Evolutionary conservation across 2,888 invertebrate species (phyloP).

Genomic region (Tuta absoluta): DNA sequence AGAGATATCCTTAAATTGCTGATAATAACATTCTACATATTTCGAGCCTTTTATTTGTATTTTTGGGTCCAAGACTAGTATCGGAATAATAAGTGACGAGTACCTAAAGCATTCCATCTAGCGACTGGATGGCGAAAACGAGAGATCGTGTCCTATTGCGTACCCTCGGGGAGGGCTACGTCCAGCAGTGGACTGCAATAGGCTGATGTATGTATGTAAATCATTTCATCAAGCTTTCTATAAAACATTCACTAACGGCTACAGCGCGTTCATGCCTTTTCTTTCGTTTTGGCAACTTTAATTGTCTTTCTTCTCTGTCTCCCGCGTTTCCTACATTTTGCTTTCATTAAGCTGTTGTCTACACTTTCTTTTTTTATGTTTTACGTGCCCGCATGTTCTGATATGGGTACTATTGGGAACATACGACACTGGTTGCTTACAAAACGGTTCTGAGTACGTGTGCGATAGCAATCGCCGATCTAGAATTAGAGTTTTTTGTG

Average conservation of each 20-base stretch:
- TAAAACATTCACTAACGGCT: slow-evolving; percentile 21
- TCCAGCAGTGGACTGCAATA: too few relatives aligned
- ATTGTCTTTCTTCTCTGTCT: slow-evolving; percentile 17
- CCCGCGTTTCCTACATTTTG: neutral
- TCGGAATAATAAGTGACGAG: too few relatives aligned
- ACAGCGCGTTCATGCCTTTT: neutral
- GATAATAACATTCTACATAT: too few relatives aligned
- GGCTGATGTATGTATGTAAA: neutral
- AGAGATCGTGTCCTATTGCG: too few relatives aligned
- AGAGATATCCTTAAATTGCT: neutral
- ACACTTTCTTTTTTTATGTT: slow-evolving; percentile 20
- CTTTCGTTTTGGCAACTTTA: slow-evolving; percentile 10
- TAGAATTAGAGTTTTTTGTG: neutral
- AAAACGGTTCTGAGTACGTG: slow-evolving; percentile 45
- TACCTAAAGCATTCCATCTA: too few relatives aligned
- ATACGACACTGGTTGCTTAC: slow-evolving; percentile 50
- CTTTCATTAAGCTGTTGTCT: slow-evolving; percentile 5
- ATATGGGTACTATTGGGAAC: slow-evolving; percentile 48
- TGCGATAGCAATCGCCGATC: slow-evolving; percentile 44
- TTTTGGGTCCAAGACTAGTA: too few relatives aligned
- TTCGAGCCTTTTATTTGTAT: too few relatives aligned
- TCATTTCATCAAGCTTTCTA: neutral
- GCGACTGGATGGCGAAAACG: too few relatives aligned
- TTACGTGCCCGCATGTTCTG: slow-evolving; percentile 54
- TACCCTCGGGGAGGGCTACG: too few relatives aligned